Evolutionary conservation across 2,113 vertebrate genomes (phyloP).

Genomic region (Aplodontia rufa): DNA sequence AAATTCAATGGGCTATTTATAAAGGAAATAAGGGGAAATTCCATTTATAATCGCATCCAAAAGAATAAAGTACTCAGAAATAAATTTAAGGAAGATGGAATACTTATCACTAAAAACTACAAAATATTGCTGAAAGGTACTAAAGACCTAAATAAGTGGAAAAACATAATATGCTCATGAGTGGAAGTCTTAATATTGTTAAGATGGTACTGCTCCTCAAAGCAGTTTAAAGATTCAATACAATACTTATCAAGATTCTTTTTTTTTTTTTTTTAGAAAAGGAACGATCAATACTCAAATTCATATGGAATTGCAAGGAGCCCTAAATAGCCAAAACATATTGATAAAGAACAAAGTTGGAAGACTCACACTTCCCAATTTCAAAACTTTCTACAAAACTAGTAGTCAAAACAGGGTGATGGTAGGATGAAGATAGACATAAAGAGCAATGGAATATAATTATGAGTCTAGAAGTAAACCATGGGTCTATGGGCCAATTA

Average conservation of each 20-base stretch:
- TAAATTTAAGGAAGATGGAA: slow-evolving; percentile 43
- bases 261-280: neutral
- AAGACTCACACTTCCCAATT: neutral
- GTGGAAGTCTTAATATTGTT: neutral
- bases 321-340: neutral
- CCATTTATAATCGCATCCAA: neutral
- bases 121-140: neutral
- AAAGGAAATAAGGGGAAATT: neutral
- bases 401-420: neutral
- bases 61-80: neutral
- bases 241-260: neutral
- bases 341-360: neutral
- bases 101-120: neutral
- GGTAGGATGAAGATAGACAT: neutral
- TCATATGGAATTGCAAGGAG: neutral
- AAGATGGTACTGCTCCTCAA: neutral
- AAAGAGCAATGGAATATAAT: neutral
- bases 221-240: neutral
- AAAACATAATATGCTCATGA: neutral
- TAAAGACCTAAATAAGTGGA: neutral
- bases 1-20: neutral
- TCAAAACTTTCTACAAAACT: neutral
- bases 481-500: neutral
- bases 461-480: neutral
- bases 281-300: neutral